A percentile compares a stretch with the other conserved stretches of the same genome.
These are phyloP conservation scores for Gulo gulo DNA, from an alignment of 2,113 vertebrate genomes.

Conservation along the genomic window DNA sequence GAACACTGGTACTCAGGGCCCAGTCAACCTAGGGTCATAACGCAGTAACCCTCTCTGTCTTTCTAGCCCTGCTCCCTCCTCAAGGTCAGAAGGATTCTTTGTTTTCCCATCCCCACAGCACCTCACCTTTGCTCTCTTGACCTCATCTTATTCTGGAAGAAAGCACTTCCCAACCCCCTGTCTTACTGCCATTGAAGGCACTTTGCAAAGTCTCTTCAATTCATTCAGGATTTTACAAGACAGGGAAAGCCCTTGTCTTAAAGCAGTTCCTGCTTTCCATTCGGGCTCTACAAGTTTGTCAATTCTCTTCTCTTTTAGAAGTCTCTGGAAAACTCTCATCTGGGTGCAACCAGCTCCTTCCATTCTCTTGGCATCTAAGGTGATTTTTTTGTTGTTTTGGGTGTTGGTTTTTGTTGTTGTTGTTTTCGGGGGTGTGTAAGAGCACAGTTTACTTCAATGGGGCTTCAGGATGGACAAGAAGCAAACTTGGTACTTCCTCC, in stretches of 20 bases:
- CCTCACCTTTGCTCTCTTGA: background rate
- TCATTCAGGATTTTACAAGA: background rate
- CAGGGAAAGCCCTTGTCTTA: background rate
- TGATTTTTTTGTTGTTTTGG: background rate
- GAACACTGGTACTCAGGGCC: background rate
- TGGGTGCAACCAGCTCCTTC: background rate
- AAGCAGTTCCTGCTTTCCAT: background rate
- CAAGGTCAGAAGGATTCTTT: background rate
- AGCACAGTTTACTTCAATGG: background rate
- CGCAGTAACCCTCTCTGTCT: background rate
- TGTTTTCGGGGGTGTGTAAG: background rate
- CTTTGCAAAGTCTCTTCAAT: constrained; percentile 13
- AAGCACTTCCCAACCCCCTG: background rate
- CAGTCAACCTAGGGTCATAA: background rate
- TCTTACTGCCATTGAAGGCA: background rate
- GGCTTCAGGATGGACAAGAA: background rate
- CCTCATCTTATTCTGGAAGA: constrained; percentile 2
- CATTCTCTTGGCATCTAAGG: background rate
- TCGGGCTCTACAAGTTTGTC: background rate
- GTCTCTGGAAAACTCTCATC: constrained; percentile 10
- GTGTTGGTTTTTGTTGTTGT: background rate
- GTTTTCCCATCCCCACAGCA: background rate
- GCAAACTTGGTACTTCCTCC: background rate
- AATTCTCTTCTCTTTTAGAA: background rate
- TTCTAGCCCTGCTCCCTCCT: background rate